These are phyloP conservation scores for Trematomus loennbergii DNA, from an alignment of 2,113 vertebrate genomes.

Conservation along the genomic window DNA sequence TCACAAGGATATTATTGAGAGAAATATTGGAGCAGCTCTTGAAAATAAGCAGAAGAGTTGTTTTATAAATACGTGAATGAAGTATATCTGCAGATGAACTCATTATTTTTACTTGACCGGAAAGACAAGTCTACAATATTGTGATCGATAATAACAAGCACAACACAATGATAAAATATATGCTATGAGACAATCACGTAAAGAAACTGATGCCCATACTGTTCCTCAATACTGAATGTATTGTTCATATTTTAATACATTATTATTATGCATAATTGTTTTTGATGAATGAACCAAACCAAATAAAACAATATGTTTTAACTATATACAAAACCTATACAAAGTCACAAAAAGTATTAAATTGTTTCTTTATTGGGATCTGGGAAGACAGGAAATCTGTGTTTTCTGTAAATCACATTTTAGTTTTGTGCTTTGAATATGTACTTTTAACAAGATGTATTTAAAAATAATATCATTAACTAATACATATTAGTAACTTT, in stretches of 20 bases:
- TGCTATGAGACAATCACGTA: not conserved
- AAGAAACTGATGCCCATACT: not conserved
- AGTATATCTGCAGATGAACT: constrained; percentile 33
- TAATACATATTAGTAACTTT: not conserved
- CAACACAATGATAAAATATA: constrained; percentile 32
- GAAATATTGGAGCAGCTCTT: constrained; percentile 7
- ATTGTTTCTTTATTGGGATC: constrained; percentile 1
- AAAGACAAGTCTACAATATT: constrained; percentile 30
- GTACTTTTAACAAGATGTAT: no score
- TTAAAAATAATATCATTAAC: not conserved
- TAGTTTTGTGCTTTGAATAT: not conserved
- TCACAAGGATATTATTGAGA: constrained; percentile 13
- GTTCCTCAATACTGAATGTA: not conserved
- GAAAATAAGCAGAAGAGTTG: not conserved
- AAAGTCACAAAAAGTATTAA: not conserved
- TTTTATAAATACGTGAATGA: constrained; percentile 28
- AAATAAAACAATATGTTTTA: not conserved
- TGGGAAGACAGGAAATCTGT: not conserved
- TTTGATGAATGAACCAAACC: constrained; percentile 20
- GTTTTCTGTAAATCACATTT: not conserved
- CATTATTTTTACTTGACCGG: constrained; percentile 34
- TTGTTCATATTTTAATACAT: no score
- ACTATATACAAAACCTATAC: not conserved
- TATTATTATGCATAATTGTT: not conserved
- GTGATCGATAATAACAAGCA: constrained; percentile 41